Conservation (phyloP, 1,140 invertebrate genomes). For the Bombus terrestris region DNA sequence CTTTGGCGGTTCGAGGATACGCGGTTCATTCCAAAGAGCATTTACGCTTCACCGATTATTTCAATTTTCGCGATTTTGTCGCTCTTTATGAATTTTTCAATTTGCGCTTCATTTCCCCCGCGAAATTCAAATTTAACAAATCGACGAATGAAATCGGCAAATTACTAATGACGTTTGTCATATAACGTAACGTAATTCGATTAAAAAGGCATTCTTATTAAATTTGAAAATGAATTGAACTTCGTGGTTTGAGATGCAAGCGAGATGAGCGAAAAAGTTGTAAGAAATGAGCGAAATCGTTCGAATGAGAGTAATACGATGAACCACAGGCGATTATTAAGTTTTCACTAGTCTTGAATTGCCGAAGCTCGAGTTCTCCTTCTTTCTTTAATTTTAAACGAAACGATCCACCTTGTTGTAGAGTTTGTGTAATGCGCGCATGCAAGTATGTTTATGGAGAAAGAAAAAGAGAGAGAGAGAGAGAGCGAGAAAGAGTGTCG, state of each 20-base stretch:
- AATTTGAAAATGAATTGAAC: background rate
- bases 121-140: background rate
- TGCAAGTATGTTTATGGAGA: conserved; percentile 36
- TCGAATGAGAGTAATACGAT: background rate
- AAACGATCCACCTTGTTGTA: conserved; percentile 29
- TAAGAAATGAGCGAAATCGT: background rate
- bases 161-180: background rate
- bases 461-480: background rate
- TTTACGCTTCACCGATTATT: background rate
- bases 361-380: conserved; percentile 20
- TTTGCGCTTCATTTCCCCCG: too few species aligned
- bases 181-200: background rate
- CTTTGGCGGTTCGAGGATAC: conserved; percentile 10
- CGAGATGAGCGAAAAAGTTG: too few species aligned
- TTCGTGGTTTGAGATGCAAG: background rate
- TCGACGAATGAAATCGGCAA: background rate
- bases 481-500: background rate
- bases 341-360: conserved; percentile 20
- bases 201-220: background rate
- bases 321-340: background rate
- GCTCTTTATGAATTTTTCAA: background rate
- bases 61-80: background rate
- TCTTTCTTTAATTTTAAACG: conserved; percentile 32
- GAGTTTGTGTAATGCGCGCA: conserved; percentile 8
- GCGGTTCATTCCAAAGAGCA: conserved; percentile 26